Evolutionary conservation across 2,888 invertebrate species (phyloP).

Genomic region (Hirtodrosophila cameraria): DNA sequence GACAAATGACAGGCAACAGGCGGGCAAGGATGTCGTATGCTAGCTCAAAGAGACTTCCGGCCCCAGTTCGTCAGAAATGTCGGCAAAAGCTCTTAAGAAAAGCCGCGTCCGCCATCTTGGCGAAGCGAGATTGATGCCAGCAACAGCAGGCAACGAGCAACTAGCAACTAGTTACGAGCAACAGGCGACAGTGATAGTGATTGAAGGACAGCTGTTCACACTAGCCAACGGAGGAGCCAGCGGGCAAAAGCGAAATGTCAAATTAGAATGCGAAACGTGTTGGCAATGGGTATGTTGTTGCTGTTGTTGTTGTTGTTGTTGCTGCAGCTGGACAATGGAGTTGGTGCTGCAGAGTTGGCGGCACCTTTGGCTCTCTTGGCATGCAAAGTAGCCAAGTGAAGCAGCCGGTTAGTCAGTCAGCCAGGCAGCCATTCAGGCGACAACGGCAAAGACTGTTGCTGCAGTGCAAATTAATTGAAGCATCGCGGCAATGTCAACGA

Average conservation of each 20-base stretch:
- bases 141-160: constrained; percentile 40
- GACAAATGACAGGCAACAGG: constrained; percentile 71
- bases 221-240: constrained; percentile 46
- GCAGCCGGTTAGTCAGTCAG: constrained; percentile 11
- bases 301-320: constrained; percentile 7
- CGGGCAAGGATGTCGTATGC: constrained; percentile 35
- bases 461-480: constrained; percentile 81
- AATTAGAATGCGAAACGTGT: constrained; percentile 83
- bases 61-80: constrained; percentile 71
- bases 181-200: constrained; percentile 73
- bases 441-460: constrained; percentile 47
- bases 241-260: constrained; percentile 68
- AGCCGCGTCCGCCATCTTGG: constrained; percentile 62
- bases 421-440: constrained; percentile 47
- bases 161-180: constrained; percentile 32
- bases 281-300: constrained; percentile 61
- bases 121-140: constrained; percentile 69
- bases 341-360: constrained; percentile 57
- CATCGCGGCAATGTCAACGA: constrained; percentile 77
- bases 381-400: constrained; percentile 72
- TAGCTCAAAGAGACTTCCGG: constrained; percentile 72
- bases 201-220: constrained; percentile 81
- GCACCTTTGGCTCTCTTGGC: constrained; percentile 77
- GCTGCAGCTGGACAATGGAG: constrained; percentile 66
- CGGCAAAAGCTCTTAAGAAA: constrained; percentile 65